Evolutionary conservation across 2,888 invertebrate species (phyloP).

Genomic region (Microctonus aethiopoides): DNA sequence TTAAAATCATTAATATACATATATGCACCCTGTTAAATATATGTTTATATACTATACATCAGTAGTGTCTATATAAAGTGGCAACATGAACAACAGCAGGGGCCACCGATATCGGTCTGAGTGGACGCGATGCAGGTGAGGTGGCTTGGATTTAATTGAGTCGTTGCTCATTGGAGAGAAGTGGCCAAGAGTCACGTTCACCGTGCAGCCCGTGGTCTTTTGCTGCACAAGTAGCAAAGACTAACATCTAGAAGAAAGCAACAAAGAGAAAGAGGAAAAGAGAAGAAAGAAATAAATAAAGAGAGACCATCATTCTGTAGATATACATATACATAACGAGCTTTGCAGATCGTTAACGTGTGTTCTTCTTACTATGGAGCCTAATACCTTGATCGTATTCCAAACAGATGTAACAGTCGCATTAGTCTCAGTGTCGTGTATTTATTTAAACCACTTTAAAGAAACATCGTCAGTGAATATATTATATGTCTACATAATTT

Average conservation of each 20-base stretch:
- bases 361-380: slow-evolving; percentile 36
- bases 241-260: background rate
- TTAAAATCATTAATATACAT: too few relatives aligned
- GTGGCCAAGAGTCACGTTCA: slow-evolving; percentile 45
- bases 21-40: background rate
- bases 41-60: background rate
- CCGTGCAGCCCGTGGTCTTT: slow-evolving; percentile 30
- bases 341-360: slow-evolving; percentile 42
- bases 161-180: slow-evolving; percentile 45
- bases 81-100: background rate
- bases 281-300: slow-evolving; percentile 4
- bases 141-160: slow-evolving; percentile 43
- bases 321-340: slow-evolving; percentile 43
- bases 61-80: background rate
- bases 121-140: slow-evolving; percentile 5
- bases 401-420: slow-evolving; percentile 40
- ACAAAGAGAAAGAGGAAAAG: slow-evolving; percentile 4
- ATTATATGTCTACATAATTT: background rate
- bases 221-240: background rate
- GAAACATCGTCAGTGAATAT: slow-evolving; percentile 3
- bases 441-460: slow-evolving; percentile 18
- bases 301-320: slow-evolving; percentile 15
- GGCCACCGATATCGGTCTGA: background rate
- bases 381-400: slow-evolving; percentile 38
- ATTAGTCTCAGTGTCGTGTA: slow-evolving; percentile 30